Conservation (phyloP, 1,140 invertebrate species). For the Alviniconcha marisindica region DNA sequence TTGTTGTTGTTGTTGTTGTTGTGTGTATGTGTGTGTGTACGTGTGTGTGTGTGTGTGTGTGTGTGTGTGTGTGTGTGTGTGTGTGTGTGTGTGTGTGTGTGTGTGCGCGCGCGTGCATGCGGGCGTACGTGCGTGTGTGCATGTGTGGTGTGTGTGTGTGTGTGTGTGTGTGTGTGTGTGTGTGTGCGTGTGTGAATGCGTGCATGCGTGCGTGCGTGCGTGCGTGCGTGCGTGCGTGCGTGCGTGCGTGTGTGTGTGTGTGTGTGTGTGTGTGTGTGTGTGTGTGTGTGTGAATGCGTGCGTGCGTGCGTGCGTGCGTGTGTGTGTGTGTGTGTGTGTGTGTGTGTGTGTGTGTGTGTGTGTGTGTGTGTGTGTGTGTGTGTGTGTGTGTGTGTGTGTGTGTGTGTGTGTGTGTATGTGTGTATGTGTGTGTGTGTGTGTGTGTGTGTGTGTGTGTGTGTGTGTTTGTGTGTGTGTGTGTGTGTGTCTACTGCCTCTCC, state of each 20-base stretch:
- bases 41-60: not conserved
- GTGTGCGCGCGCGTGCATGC: not conserved
- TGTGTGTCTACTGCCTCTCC: not conserved
- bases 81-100: slow-evolving; percentile 13
- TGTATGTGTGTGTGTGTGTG: not conserved
- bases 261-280: not conserved
- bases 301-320: too few relatives aligned
- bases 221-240: not conserved
- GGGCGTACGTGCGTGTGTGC: not conserved
- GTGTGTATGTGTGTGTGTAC: not conserved
- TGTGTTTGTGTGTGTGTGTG: not conserved
- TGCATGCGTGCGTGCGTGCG: not conserved
- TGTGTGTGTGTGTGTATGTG: not conserved
- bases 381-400: not conserved
- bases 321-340: slow-evolving; percentile 12
- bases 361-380: not conserved
- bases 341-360: slow-evolving; percentile 2
- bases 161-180: not conserved
- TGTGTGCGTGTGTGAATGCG: not conserved
- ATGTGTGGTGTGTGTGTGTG: not conserved
- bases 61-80: slow-evolving; percentile 6
- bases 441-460: not conserved
- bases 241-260: not conserved
- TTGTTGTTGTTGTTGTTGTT: not conserved
- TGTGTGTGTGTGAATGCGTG: slow-evolving; percentile 1